Percentiles rank a stretch among this genome's conserved stretches.
phyloP scores from a whole-genome alignment of 2,113 vertebrate species.

The Monarcha castaneiventris region DNA sequence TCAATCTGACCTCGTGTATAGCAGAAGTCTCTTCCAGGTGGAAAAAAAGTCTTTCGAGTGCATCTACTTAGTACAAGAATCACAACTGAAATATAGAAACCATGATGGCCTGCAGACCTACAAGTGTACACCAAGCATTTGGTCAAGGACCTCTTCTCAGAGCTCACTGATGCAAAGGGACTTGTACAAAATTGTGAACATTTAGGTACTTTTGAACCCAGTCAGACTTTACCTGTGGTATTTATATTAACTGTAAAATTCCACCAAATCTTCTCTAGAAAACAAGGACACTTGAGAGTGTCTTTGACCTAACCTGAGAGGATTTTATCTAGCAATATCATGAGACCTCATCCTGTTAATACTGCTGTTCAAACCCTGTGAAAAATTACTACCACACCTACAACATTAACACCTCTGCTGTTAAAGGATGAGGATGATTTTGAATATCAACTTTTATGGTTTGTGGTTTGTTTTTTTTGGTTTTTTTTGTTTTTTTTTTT shows the following conservation, averaged over 20 bases:
- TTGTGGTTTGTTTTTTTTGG: too few species aligned
- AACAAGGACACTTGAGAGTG: neutral
- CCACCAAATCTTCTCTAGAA: neutral
- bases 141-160: neutral
- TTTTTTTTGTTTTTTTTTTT: too few species aligned
- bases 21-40: neutral
- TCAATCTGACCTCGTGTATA: neutral
- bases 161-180: neutral
- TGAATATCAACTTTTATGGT: neutral
- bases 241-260: neutral
- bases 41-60: neutral
- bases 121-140: neutral
- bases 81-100: neutral
- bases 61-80: neutral
- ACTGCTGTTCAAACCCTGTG: neutral
- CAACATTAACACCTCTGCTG: neutral
- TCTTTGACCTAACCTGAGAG: neutral
- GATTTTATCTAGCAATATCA: neutral
- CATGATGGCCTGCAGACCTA: neutral
- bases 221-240: neutral
- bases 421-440: neutral
- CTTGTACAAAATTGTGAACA: neutral
- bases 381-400: neutral
- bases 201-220: neutral
- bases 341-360: neutral